Base-by-base conservation (phyloP, 2,113 vertebrate species). In the Aphyosemion australe region DNA sequence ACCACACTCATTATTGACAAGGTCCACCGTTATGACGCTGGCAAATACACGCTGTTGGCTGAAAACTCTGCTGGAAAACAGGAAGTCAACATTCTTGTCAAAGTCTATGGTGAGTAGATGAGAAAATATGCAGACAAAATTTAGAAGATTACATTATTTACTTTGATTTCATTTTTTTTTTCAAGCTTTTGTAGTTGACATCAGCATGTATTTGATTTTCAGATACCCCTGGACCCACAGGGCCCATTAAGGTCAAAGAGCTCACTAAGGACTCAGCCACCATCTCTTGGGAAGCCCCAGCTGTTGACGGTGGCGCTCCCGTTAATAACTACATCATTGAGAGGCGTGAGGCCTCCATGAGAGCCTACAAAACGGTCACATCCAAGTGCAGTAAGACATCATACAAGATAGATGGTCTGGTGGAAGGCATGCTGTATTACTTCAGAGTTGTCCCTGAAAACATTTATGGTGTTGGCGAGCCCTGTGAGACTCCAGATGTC, bases 381-480 rank as follows among this genome's bases (percentile, higher is more conserved):
- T 94, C 93, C 52, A 99, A 98, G 87, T 99, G 97, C 84, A 95
- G 86, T 84, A 99, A 99, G 90, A 97, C 97, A 16, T 92, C 95
- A 60, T 98, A 94, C 72, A 94, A 95, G 90, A 92, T 98, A 14
- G 94, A 94, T 14, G 93, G 94, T 60, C 93, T 99, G 57, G 80
- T 93, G 73, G 97, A 99, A 89, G 97, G 97, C 83, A 92, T 94
- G 87, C 86, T 98, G 61, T 99, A 99, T 90, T 99, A 99, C 85
- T 98, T 99, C 91, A 93, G 97, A 78, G 95, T 99, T 26, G 84
- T 98, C 19, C 95, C 97, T 66, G 97, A 99, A 90, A 99, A 99
- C 70, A 97, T 99, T 71, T 99, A 99, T 0, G 97, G 97, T 16
- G 89, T 98, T 16, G 97, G 97, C 50, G 97, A 98, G 84, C 89